phyloP scores from a whole-genome alignment of 2,888 invertebrate genomes.

The Leptinotarsa haldemani region DNA sequence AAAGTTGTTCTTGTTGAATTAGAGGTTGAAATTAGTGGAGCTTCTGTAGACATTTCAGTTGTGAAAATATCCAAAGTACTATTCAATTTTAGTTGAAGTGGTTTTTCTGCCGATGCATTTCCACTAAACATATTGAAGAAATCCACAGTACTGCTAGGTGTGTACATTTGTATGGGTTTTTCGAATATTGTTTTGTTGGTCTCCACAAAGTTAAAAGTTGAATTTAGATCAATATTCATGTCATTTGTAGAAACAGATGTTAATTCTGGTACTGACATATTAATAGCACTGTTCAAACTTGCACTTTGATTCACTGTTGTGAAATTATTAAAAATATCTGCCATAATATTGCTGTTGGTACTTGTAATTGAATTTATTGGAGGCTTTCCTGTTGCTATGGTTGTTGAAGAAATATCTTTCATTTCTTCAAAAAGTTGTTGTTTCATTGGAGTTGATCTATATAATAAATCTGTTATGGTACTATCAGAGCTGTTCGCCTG shows the following conservation, averaged over 20 bases:
- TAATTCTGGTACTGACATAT: background rate
- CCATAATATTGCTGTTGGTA: background rate
- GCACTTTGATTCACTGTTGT: background rate
- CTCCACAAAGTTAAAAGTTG: background rate
- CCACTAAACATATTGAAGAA: background rate
- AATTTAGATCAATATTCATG: background rate
- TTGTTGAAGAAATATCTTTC: background rate
- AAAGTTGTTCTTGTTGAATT: background rate
- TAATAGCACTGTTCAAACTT: background rate
- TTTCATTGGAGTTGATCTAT: background rate
- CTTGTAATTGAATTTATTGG: background rate
- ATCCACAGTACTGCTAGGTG: background rate
- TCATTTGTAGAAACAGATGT: background rate
- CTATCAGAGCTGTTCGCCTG: background rate
- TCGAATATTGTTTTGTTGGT: background rate
- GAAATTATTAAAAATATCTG: background rate
- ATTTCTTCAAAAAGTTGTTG: slow-evolving; percentile 8
- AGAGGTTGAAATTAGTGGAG: background rate
- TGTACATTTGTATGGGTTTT: background rate
- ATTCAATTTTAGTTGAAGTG: background rate
- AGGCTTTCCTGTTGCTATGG: background rate
- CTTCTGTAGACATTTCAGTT: background rate
- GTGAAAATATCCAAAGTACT: background rate
- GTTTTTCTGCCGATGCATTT: background rate
- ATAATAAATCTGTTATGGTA: background rate